Conservation (phyloP, 2,113 vertebrate species). For the Eublepharis macularius region DNA sequence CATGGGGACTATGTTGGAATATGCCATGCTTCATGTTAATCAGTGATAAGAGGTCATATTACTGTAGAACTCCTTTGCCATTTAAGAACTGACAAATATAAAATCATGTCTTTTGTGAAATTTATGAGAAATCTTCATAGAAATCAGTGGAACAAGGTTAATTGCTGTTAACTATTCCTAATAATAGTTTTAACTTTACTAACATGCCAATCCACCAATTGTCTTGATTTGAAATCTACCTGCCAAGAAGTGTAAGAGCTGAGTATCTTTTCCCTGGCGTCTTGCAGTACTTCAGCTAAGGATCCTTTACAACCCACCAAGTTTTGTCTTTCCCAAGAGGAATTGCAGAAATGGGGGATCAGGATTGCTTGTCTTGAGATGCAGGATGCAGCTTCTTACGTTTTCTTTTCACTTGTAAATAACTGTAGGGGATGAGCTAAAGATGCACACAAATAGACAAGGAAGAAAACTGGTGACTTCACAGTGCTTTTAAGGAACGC, state of each 20-base stretch:
- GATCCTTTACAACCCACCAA: background rate
- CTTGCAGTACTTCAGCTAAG: too few species aligned
- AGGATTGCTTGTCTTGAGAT: background rate
- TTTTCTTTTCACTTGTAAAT: background rate
- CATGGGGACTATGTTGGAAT: slow-evolving; percentile 15
- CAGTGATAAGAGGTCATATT: slow-evolving; percentile 32
- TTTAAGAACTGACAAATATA: background rate
- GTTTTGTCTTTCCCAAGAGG: background rate
- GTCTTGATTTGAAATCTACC: background rate
- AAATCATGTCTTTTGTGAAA: background rate
- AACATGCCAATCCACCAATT: too few species aligned
- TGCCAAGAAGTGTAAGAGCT: background rate
- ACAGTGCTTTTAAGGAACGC: background rate
- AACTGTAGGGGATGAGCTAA: background rate
- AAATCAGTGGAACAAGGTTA: background rate
- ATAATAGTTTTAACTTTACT: background rate
- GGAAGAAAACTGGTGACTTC: background rate
- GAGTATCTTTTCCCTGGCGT: background rate
- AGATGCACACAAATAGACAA: background rate
- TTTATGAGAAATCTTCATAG: background rate
- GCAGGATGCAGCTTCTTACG: background rate
- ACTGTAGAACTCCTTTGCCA: slow-evolving; percentile 30
- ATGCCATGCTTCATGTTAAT: slow-evolving; percentile 12
- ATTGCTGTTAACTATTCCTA: background rate
- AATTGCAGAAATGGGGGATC: background rate